phyloP scores from a whole-genome alignment of 1,140 invertebrate species.

The Pristionchus pacificus region DNA sequence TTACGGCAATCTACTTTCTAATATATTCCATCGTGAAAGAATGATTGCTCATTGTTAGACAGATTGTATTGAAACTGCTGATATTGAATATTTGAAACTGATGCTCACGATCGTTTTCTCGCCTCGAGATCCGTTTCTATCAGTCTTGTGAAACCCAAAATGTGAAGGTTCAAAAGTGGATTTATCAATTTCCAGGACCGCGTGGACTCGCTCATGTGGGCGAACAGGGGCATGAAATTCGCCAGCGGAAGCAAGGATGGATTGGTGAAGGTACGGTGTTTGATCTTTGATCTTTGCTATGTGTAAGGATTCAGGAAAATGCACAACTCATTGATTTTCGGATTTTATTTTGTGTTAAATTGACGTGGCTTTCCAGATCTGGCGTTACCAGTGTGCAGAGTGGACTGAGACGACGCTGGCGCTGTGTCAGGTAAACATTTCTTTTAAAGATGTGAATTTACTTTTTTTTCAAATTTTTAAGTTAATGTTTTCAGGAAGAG shows the following conservation, averaged over 20 bases:
- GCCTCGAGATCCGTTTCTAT: no score
- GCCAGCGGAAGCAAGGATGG: constrained; percentile 95
- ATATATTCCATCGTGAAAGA: no score
- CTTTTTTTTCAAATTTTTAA: neutral
- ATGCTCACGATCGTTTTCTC: no score
- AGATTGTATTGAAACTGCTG: no score
- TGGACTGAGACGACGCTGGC: neutral
- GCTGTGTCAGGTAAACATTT: neutral
- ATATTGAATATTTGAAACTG: no score
- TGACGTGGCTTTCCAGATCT: constrained; percentile 60
- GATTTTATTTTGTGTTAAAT: no score
- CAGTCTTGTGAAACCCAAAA: no score
- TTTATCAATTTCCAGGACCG: constrained; percentile 66
- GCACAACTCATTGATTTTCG: no score
- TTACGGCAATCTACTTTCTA: no score
- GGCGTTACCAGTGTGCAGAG: constrained; percentile 85
- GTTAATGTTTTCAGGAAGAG: neutral
- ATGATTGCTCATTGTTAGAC: no score
- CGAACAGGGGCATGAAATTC: constrained; percentile 76
- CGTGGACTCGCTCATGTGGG: constrained; percentile 93
- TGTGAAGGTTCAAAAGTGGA: constrained; percentile 20
- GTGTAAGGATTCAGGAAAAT: neutral
- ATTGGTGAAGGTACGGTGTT: constrained; percentile 83
- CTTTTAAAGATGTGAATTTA: neutral
- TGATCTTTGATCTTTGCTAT: no score